Evolutionary conservation across 2,888 invertebrate species (phyloP).

Genomic region (Apamea crenata): DNA sequence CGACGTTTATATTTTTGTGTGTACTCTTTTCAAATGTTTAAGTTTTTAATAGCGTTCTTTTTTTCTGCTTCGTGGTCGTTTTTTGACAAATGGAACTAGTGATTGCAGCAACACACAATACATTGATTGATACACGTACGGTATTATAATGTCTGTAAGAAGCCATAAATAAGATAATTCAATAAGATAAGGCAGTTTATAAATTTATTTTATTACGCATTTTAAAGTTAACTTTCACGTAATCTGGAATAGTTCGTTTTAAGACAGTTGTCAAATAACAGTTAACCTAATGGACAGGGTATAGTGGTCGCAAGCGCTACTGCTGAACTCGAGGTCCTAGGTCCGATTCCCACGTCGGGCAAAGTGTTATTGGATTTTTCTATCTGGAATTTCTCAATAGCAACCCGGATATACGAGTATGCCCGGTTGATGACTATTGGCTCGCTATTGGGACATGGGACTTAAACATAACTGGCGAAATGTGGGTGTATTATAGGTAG

Average conservation of each 20-base stretch:
- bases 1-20: conserved; percentile 33
- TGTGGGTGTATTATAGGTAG: neutral
- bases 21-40: conserved; percentile 37
- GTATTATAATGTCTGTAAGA: too few species aligned
- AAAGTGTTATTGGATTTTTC: neutral
- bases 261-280: too few species aligned
- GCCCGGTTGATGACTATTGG: neutral
- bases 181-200: too few species aligned
- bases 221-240: too few species aligned
- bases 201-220: too few species aligned
- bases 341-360: neutral
- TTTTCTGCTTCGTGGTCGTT: neutral
- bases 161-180: too few species aligned
- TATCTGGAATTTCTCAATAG: neutral
- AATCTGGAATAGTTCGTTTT: too few species aligned
- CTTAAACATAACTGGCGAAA: neutral
- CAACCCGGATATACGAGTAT: neutral
- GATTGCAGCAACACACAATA: too few species aligned
- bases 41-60: conserved; percentile 3
- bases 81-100: too few species aligned
- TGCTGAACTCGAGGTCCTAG: neutral
- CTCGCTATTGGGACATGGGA: too few species aligned
- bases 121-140: too few species aligned
- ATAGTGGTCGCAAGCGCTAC: neutral
- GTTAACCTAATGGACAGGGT: too few species aligned